Evolutionary conservation across 2,797 vertebrate species (phyloP).

Genomic region (Pseudotriccus pelzelni): DNA sequence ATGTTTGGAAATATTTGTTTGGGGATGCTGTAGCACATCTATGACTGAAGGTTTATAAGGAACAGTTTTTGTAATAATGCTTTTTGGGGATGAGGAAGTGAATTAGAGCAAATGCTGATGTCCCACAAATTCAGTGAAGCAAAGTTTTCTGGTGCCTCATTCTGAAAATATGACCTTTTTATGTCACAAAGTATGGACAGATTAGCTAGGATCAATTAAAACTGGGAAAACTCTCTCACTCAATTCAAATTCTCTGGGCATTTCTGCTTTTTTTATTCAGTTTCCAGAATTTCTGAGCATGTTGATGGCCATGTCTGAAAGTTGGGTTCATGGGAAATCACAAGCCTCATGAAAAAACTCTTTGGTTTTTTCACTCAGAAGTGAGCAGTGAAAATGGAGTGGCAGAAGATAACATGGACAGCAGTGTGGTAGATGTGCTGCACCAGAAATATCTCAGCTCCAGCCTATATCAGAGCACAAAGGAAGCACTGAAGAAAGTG

Average conservation of each 20-base stretch:
- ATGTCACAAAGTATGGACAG: background rate
- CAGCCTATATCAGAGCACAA: constrained; percentile 29
- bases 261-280: background rate
- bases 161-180: background rate
- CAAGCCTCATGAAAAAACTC: background rate
- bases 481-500: constrained; percentile 39
- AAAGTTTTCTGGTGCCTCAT: background rate
- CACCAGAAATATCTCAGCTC: constrained; percentile 66
- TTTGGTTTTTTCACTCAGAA: constrained; percentile 13
- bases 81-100: background rate
- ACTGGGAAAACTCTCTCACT: background rate
- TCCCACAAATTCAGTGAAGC: background rate
- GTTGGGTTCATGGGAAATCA: background rate
- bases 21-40: background rate
- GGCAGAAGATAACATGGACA: background rate
- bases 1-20: background rate
- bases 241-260: background rate
- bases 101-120: background rate
- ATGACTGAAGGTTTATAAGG: background rate
- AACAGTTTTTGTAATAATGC: background rate
- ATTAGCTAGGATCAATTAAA: background rate
- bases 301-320: background rate
- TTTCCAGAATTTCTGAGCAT: background rate
- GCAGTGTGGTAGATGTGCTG: constrained; percentile 53
- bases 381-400: constrained; percentile 4